Base-by-base conservation (phyloP, 2,113 vertebrate genomes). In the Chaenogobius annularis region DNA sequence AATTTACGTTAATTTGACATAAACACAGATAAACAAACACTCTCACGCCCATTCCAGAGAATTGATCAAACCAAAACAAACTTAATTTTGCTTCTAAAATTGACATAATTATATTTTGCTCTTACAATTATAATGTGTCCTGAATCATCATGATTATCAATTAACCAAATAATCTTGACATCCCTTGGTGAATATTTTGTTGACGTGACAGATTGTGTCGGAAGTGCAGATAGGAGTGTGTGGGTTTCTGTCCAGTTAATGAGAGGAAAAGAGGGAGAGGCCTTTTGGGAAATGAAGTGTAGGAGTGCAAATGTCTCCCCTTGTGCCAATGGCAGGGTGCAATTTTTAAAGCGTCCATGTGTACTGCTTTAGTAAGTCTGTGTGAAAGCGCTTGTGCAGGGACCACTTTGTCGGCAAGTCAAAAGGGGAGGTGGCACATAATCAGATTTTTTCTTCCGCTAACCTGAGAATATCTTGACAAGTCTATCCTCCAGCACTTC, bases 201-300 rank as follows among this genome's bases (percentile, higher is more conserved):
- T 63, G 31, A 19, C 59, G 17, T 9, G 59, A 40, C 40, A 73
- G 47, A n/a, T 56, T 43, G 20, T 47, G 62, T 43, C 46, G 70
- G 74, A 68, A 63, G 62, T 62, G 66, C 58, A 56, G 86, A 81
- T 83, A 70, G 75, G 47, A 3, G 47, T 46, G 68, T 9, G 37
- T 20, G 58, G 52, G 68, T 59, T 74, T 5, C 8, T 26, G 7
- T 3, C 0, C 61, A 52, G 65, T 66, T 73, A 83, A 84, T 75
- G 14, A 81, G 64, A 72, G 26, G 35, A 20, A 77, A 59, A 73
- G 48, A 65, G 75, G 50, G 66, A 71, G 70, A 77, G 58, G 35
- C 63, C 63, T 52, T 84, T 70, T 72, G 61, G 85, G 69, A 85
- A 77, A 82, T 74, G 65, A 77, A 81, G 66, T n/a, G 55, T 19